phyloP scores from a whole-genome alignment of 1,140 invertebrate species.

The Drosophila simulans region DNA sequence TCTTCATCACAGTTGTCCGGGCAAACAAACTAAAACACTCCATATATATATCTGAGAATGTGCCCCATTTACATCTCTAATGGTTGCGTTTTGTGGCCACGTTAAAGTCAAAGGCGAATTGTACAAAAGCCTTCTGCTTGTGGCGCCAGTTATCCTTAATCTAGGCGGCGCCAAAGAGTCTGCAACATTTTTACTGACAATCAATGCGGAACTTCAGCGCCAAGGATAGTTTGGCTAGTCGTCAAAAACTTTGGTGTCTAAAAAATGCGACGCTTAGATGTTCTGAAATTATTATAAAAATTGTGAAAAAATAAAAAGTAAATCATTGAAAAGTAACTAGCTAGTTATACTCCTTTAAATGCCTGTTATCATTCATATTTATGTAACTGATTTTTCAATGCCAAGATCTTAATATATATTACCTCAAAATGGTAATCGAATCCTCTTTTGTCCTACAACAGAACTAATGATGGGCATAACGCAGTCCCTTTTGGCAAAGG shows the following conservation, averaged over 20 bases:
- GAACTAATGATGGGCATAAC: constrained; percentile 37
- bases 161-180: constrained; percentile 74
- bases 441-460: background rate
- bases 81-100: constrained; percentile 55
- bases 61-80: constrained; percentile 68
- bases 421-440: constrained; percentile 17
- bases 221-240: constrained; percentile 45
- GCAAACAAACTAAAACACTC: constrained; percentile 50
- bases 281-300: background rate
- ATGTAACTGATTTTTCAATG: too few species aligned
- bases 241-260: constrained; percentile 17
- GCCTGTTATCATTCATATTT: too few species aligned
- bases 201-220: constrained; percentile 60
- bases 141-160: constrained; percentile 80
- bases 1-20: constrained; percentile 45
- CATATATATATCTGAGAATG: constrained; percentile 14
- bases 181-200: constrained; percentile 81
- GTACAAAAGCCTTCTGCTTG: constrained; percentile 20
- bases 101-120: constrained; percentile 53
- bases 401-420: background rate
- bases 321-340: background rate
- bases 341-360: too few species aligned
- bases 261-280: constrained; percentile 3
- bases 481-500: constrained; percentile 11
- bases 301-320: background rate